These are phyloP conservation scores for Drosophila sp. DNA, from an alignment of 1,140 invertebrate species.

Conservation along the genomic window DNA sequence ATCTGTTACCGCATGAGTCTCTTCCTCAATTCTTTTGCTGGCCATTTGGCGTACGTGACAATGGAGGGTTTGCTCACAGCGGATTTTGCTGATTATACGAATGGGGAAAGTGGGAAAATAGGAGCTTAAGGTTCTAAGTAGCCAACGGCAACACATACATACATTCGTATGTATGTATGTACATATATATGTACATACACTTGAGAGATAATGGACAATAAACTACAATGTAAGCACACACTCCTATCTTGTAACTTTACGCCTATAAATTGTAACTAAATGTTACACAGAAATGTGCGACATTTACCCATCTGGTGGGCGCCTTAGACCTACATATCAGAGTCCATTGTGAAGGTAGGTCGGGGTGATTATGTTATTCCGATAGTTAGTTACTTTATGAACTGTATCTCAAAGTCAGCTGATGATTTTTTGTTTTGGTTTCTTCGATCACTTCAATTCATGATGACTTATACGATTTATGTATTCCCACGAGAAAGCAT, in stretches of 20 bases:
- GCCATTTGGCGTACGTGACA: constrained; percentile 69
- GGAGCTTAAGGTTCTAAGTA: constrained; percentile 9
- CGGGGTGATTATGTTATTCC: background rate
- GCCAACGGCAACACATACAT: background rate
- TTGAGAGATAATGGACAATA: background rate
- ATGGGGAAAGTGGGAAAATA: constrained; percentile 8
- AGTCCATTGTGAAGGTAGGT: background rate
- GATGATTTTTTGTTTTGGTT: background rate
- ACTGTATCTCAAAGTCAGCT: background rate
- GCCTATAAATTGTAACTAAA: background rate
- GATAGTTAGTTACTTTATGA: background rate
- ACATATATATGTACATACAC: background rate
- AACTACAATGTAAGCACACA: background rate
- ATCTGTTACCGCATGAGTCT: constrained; percentile 66
- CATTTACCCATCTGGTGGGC: background rate
- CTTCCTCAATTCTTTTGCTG: constrained; percentile 19
- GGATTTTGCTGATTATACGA: constrained; percentile 28
- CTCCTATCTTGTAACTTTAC: background rate
- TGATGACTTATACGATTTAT: background rate
- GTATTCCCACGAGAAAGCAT: background rate
- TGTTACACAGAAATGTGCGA: background rate
- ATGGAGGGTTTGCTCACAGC: constrained; percentile 24
- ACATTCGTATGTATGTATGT: too few relatives aligned
- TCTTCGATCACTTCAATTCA: background rate
- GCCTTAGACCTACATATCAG: background rate